These are phyloP conservation scores for Rallus crepitans DNA, from an alignment of 2,797 vertebrate genomes.

Conservation along the genomic window DNA sequence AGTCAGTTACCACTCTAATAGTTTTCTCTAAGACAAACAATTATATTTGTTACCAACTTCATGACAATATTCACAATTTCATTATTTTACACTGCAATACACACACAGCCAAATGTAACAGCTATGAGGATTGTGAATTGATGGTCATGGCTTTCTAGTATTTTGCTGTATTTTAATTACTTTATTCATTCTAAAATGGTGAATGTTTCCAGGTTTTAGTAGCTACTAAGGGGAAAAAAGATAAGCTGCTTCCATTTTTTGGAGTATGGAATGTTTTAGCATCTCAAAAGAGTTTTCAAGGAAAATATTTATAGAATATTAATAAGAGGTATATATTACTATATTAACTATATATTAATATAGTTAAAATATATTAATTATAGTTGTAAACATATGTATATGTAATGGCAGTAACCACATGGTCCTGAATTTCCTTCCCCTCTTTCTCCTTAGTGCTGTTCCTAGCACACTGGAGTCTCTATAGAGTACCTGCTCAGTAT, in stretches of 20 bases:
- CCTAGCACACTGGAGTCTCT: not conserved
- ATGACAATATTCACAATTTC: not conserved
- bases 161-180: not conserved
- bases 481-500: rapidly evolving
- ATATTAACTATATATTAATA: no score
- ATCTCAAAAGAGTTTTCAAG: not conserved
- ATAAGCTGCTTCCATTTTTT: not conserved
- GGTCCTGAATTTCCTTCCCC: not conserved
- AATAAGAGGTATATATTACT: no score
- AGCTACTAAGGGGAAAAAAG: not conserved
- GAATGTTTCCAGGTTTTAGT: not conserved
- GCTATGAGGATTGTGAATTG: not conserved
- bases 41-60: not conserved
- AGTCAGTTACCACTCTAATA: not conserved
- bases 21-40: not conserved
- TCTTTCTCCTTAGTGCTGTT: not conserved
- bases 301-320: not conserved
- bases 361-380: not conserved
- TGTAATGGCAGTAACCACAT: not conserved
- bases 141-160: not conserved
- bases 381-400: not conserved
- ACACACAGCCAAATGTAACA: not conserved
- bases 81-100: not conserved
- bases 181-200: not conserved
- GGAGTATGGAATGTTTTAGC: not conserved